phyloP scores from a whole-genome alignment of 2,888 invertebrate species.

The Eupithecia abbreviata region DNA sequence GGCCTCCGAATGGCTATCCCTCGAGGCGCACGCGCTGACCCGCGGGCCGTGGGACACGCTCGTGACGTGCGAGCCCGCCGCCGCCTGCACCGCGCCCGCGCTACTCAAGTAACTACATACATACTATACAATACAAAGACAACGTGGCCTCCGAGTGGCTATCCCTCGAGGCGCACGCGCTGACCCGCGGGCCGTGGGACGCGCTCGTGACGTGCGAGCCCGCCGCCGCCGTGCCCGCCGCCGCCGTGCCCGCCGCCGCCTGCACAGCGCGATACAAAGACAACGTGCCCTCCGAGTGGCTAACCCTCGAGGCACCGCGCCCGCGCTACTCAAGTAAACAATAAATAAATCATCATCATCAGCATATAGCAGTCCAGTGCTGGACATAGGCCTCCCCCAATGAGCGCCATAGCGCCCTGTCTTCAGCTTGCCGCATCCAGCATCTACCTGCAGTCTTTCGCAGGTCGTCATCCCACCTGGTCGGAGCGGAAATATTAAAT shows the following conservation, averaged over 20 bases:
- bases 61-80: slow-evolving; percentile 58
- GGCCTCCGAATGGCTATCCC: slow-evolving; percentile 55
- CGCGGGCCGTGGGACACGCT: slow-evolving; percentile 73
- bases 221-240: no score
- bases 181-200: slow-evolving; percentile 70
- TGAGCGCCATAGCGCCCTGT: no score
- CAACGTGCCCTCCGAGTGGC: no score
- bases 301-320: no score
- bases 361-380: no score
- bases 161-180: slow-evolving; percentile 58
- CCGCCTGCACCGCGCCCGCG: slow-evolving; percentile 47
- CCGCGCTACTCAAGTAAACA: slow-evolving; percentile 64
- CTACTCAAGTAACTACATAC: slow-evolving; percentile 67
- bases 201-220: slow-evolving; percentile 64
- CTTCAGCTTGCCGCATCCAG: no score
- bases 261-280: no score
- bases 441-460: no score
- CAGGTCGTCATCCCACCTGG: no score
- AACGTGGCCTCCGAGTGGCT: slow-evolving; percentile 55
- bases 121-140: slow-evolving; percentile 21
- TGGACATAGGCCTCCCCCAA: no score
- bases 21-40: slow-evolving; percentile 58
- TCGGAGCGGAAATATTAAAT: no score
- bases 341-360: no score
- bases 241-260: slow-evolving; percentile 42